Percentiles rank a stretch among this genome's conserved stretches.
phyloP scores from a whole-genome alignment of 2,888 invertebrate species.

The Electrophaes corylata region DNA sequence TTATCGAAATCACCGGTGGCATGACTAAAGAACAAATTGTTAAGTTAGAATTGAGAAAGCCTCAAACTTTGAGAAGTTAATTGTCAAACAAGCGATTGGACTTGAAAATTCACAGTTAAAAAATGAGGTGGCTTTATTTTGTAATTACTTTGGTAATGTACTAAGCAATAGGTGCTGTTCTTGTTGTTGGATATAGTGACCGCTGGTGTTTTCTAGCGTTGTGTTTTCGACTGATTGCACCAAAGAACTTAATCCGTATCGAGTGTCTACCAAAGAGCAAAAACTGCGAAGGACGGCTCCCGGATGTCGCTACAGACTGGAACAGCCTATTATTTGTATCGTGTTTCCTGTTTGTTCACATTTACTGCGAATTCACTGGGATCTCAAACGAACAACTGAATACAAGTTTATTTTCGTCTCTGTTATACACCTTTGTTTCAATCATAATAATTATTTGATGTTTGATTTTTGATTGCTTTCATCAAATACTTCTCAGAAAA shows the following conservation, averaged over 20 bases:
- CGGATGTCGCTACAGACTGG: constrained; percentile 55
- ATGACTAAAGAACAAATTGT: not conserved
- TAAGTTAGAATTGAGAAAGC: not conserved
- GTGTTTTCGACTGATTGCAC: constrained; percentile 55
- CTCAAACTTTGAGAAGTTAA: not conserved
- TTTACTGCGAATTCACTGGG: constrained; percentile 44
- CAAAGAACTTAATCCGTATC: constrained; percentile 53
- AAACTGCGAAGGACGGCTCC: constrained; percentile 52
- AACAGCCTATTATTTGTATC: constrained; percentile 43
- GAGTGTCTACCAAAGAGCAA: constrained; percentile 47
- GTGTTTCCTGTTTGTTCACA: constrained; percentile 55
- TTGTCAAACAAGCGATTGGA: not conserved
- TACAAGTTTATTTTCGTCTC: constrained; percentile 4
- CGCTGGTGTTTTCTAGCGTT: no score
- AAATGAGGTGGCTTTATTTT: constrained; percentile 26
- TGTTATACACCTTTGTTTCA: not conserved
- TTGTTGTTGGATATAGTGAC: constrained; percentile 12
- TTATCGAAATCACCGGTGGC: not conserved
- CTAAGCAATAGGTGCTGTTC: constrained; percentile 13
- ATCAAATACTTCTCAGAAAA: no score
- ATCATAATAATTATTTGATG: constrained; percentile 10
- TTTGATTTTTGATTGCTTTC: constrained; percentile 1
- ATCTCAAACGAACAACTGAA: constrained; percentile 12
- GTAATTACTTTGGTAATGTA: constrained; percentile 27
- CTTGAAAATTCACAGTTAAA: constrained; percentile 31